These are phyloP conservation scores for Pammene aurita DNA, from an alignment of 2,888 invertebrate genomes.

Conservation along the genomic window DNA sequence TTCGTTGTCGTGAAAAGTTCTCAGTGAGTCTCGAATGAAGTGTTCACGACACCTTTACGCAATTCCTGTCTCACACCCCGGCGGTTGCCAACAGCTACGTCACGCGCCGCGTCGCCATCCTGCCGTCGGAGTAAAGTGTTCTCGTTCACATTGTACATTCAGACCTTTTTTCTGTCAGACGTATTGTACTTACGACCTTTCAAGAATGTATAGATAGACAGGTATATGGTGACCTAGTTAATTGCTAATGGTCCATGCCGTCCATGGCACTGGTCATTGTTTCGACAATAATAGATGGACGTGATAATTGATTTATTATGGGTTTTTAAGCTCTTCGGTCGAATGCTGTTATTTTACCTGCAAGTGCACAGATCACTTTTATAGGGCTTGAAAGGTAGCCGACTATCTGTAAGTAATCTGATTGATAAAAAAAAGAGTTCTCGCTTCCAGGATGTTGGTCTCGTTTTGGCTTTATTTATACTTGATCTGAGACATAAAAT, in stretches of 20 bases:
- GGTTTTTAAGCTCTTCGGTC: not conserved
- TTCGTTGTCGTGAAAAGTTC: slow-evolving; percentile 69
- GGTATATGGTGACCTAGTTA: slow-evolving; percentile 40
- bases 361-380: not conserved
- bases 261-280: slow-evolving; percentile 31
- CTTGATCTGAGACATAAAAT: slow-evolving; percentile 22
- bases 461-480: slow-evolving; percentile 31
- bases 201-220: slow-evolving; percentile 11
- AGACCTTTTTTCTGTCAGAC: slow-evolving; percentile 59
- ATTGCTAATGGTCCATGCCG: slow-evolving; percentile 34
- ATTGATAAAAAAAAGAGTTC: not conserved
- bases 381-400: not conserved
- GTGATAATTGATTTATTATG: slow-evolving; percentile 37
- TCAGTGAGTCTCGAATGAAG: slow-evolving; percentile 69
- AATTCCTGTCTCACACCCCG: slow-evolving; percentile 75
- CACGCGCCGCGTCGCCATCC: slow-evolving; percentile 60
- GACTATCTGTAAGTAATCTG: not conserved
- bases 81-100: slow-evolving; percentile 76
- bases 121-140: slow-evolving; percentile 62
- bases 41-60: slow-evolving; percentile 79
- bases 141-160: slow-evolving; percentile 61
- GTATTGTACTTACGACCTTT: slow-evolving; percentile 45
- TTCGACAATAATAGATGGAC: slow-evolving; percentile 23
- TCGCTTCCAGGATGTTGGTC: slow-evolving; percentile 28
- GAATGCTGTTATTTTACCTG: not conserved